phyloP scores from a whole-genome alignment of 2,113 vertebrate species.

The Tyrannus savana region DNA sequence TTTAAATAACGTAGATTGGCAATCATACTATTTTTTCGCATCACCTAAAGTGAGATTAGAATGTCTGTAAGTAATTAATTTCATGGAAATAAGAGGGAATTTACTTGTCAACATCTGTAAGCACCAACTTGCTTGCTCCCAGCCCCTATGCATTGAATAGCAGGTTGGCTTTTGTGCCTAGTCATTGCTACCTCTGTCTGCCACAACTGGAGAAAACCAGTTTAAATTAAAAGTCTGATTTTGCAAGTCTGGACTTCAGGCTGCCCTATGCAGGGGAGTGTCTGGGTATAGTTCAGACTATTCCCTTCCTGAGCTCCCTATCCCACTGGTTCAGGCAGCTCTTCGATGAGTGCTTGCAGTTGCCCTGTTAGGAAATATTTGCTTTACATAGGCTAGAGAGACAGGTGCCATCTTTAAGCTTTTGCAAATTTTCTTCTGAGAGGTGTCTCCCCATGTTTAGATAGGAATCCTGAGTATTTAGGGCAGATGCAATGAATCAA shows the following conservation, averaged over 20 bases:
- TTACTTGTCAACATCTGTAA: not conserved
- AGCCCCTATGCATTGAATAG: not conserved
- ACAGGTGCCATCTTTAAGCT: not conserved
- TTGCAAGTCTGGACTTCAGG: not conserved
- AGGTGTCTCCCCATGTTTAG: fast-evolving
- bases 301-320: not conserved
- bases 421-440: not conserved
- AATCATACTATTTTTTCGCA: not conserved
- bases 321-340: not conserved
- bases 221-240: not conserved
- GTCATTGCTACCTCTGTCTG: not conserved
- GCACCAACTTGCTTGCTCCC: not conserved
- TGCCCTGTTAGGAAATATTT: not conserved
- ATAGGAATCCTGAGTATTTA: not conserved
- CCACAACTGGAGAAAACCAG: fast-evolving
- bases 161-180: not conserved
- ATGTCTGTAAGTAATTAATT: not conserved
- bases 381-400: not conserved
- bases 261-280: not conserved
- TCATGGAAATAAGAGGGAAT: not conserved
- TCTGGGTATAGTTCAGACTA: not conserved
- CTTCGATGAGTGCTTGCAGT: not conserved
- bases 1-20: not conserved
- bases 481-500: not conserved
- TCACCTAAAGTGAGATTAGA: not conserved